Base-by-base conservation (phyloP, 2,797 vertebrate species). In the Gobio occitaniae region DNA sequence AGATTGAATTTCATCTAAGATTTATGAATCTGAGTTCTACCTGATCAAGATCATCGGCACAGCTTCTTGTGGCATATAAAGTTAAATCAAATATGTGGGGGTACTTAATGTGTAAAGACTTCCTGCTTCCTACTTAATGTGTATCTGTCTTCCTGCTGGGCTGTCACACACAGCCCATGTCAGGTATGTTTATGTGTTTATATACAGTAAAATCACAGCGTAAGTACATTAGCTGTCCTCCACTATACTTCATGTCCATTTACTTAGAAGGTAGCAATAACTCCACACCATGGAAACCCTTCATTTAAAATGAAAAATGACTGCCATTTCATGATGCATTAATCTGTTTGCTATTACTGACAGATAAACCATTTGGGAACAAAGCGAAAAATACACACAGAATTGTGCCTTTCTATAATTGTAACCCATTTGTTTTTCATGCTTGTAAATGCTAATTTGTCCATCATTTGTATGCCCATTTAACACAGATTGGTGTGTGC, bases 371-470 rank as follows among this genome's bases (percentile, higher is more conserved):
- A 29, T 65, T 47, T 0, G 1, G 36, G 47, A 65, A 66, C 16
- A 59, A 82, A 56, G 50, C 6, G 2, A 76, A 82, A 72, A 82
- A 72, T 59, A 4, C n/a, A 69, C 36, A 82, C 41, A 50, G 3
- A 38, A 52, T 41, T 52, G 25, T 15, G 19, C 36, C 61, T 63
- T 61, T 48, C n/a, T 78, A n/a, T 66, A 87, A 79, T 84, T 59
- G 38, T 54, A 29, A 52, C 88, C 86, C 74, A 79, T 92, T 93
- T 91, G 91, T 88, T 88, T 86, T 86, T 91, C 89, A 87, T 90
- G 91, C 92, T 92, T 92, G 91, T 91, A 93, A 89, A 92, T 90
- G 89, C 90, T 89, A 91, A 93, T 94, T 94, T 93, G 93, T 91
- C 91, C 90, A 63, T 87, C 88, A 93, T 93, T 91, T 90, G 84